Conservation (phyloP, 2,888 invertebrate genomes). For the Ecliptopera silaceata region DNA sequence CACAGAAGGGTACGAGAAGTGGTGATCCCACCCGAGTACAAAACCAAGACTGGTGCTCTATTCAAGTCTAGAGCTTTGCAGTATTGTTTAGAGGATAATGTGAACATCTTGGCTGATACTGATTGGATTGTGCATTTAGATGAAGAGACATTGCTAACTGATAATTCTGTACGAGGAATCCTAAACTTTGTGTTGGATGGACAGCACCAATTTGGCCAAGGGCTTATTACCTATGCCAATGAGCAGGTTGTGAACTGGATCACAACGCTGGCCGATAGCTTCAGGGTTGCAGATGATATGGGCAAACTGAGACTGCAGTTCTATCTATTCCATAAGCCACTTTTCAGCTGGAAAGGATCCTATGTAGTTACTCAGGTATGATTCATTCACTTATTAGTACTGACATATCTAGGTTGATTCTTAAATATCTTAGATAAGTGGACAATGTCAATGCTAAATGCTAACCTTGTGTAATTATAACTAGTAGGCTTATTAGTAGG, state of each 20-base stretch:
- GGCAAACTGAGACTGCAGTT: conserved; percentile 97
- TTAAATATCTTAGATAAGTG: too few relatives aligned
- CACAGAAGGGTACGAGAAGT: conserved; percentile 93
- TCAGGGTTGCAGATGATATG: conserved; percentile 98
- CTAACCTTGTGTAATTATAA: too few relatives aligned
- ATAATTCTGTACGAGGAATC: conserved; percentile 94
- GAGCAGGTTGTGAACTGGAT: conserved; percentile 98
- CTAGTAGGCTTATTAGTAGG: too few relatives aligned
- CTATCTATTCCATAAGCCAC: conserved; percentile 95
- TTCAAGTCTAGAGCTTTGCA: conserved; percentile 98
- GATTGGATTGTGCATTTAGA: conserved; percentile 99
- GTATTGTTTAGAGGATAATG: conserved; percentile 95
- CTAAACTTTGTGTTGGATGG: conserved; percentile 97
- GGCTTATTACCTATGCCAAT: conserved; percentile 97
- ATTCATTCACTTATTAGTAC: not conserved
- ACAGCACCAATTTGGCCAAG: conserved; percentile 97
- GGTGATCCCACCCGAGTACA: conserved; percentile 93
- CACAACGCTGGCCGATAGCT: conserved; percentile 97
- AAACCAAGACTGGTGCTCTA: conserved; percentile 94
- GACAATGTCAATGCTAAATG: too few relatives aligned
- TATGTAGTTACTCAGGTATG: conserved; percentile 97
- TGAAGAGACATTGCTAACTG: conserved; percentile 97
- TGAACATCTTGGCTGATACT: conserved; percentile 92
- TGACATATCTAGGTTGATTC: too few relatives aligned
- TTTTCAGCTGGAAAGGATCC: conserved; percentile 99